These are phyloP conservation scores for Bucco capensis DNA, from an alignment of 2,113 vertebrate genomes.

Conservation along the genomic window DNA sequence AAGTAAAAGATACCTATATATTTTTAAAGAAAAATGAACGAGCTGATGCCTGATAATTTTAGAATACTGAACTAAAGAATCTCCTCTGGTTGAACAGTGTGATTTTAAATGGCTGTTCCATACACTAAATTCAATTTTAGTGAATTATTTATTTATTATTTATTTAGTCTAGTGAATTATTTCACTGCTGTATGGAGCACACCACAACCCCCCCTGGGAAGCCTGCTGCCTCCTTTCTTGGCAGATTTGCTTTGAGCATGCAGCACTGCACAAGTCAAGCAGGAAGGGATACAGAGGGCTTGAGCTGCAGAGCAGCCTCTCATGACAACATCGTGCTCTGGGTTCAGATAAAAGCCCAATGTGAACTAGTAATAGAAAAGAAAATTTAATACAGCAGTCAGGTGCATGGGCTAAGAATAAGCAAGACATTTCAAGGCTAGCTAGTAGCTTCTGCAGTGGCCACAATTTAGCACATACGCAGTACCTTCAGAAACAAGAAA, in stretches of 20 bases:
- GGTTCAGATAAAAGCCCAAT: not conserved
- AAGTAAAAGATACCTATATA: slow-evolving; percentile 4
- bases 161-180: too few relatives aligned
- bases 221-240: rapidly evolving
- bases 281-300: not conserved
- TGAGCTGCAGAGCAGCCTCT: not conserved
- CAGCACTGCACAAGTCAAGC: not conserved
- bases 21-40: not conserved
- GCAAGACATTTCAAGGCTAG: not conserved
- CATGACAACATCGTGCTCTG: not conserved
- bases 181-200: not conserved
- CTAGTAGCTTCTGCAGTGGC: not conserved
- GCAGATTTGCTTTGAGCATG: not conserved
- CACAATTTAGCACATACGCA: not conserved
- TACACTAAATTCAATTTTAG: not conserved
- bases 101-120: not conserved
- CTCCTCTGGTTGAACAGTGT: not conserved
- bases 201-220: not conserved
- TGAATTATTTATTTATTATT: too few relatives aligned
- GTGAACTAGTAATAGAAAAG: not conserved
- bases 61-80: not conserved
- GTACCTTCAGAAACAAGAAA: not conserved
- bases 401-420: not conserved
- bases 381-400: not conserved
- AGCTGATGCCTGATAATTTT: slow-evolving; percentile 9